Base-by-base conservation (phyloP, 2,888 invertebrate species). In the Dyspetes luteomarginatus region DNA sequence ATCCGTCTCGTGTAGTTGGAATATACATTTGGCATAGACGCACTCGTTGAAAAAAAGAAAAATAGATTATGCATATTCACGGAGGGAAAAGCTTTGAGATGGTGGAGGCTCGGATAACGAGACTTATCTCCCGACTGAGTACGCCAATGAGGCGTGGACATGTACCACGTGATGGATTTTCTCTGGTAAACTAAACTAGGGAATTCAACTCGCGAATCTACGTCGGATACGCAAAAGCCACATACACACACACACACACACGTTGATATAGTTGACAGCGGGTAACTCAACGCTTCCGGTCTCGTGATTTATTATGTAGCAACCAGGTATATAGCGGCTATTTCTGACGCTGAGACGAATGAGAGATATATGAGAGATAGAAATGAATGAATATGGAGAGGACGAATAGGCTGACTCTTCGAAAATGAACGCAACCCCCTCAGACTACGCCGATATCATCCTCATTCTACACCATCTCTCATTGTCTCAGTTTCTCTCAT, bases 251-350 rank as follows among this genome's bases (percentile, higher is more conserved):
- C n/a, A n/a, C n/a, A n/a, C n/a, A n/a, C 48, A 50, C 26, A 26
- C 45, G 36, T 62, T 72, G 52, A 72, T 41, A 24, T 41, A 17
- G 62, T 62, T 52, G 43, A 72, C 72, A 52, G 72, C 48, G 52
- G 45, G 41, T 41, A 41, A 56, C 9, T 68, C 55, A 43, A 43
- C 43, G 45, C 55, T 41, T 67, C 56, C 56, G 48, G 52, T 45
- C 58, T 67, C 48, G 36, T 48, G 56, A 67, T 65, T 75, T 45
- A 30, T 67, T 58, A 17, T 67, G n/a, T n/a, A 58, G 55, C 74
- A 5, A 50, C 15, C 15, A 22, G 17, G 26, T 26, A 30, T 30
- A n/a, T 15, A 36, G 58, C 19, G 15, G 43, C n/a, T n/a, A 52
- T 12, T 52, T 50, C 22, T 71, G 36, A 68, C 55, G 12, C 36